phyloP scores from a whole-genome alignment of 2,888 invertebrate genomes.

The Creontiades dilutus region DNA sequence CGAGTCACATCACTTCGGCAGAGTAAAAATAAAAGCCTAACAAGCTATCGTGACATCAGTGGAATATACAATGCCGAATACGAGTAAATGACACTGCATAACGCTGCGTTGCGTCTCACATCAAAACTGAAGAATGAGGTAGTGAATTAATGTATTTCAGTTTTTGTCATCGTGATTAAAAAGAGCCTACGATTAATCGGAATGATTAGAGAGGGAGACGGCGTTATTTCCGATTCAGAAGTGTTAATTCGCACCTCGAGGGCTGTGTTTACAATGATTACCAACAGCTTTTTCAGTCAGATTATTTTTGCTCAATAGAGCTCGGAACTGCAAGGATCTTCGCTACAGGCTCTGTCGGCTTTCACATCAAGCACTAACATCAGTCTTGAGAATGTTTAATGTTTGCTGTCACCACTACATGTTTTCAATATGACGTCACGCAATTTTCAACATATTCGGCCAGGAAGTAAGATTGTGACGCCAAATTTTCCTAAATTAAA shows the following conservation, averaged over 20 bases:
- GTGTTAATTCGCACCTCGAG: neutral
- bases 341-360: no score
- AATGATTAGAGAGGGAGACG: neutral
- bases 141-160: neutral
- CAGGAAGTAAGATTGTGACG: no score
- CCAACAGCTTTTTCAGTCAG: no score
- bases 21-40: neutral
- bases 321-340: no score
- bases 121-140: neutral
- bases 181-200: neutral
- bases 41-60: neutral
- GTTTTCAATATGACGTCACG: no score
- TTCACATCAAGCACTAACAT: no score
- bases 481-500: no score
- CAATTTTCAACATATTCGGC: no score
- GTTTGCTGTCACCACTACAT: no score
- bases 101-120: neutral
- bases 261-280: neutral
- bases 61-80: neutral
- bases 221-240: neutral
- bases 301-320: no score
- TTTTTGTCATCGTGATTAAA: neutral
- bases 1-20: neutral
- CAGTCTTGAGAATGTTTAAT: no score
- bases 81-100: neutral